Evolutionary conservation across 2,888 invertebrate genomes (phyloP).

Genomic region (Digitonthophagus gazella): DNA sequence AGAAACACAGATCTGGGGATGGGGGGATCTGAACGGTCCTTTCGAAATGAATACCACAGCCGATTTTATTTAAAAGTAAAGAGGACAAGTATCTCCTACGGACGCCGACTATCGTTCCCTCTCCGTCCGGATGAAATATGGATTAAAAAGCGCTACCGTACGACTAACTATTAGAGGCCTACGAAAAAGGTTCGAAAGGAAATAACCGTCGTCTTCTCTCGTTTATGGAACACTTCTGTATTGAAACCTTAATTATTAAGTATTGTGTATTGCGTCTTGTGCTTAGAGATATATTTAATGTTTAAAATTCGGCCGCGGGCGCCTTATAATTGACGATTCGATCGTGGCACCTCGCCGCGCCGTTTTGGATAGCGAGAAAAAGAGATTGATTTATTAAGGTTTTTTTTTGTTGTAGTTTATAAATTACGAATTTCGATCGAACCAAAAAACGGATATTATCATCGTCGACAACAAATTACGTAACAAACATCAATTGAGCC

Average conservation of each 20-base stretch:
- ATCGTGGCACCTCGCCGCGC: not conserved
- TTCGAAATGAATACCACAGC: conserved; percentile 27
- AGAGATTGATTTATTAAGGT: not conserved
- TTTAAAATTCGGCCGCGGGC: not conserved
- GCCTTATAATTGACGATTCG: not conserved
- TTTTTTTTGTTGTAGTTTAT: not conserved
- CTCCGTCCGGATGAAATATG: conserved; percentile 25
- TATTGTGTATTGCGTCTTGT: conserved; percentile 20
- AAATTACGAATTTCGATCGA: conserved; percentile 4
- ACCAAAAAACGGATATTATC: conserved; percentile 1
- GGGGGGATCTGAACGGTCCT: not conserved
- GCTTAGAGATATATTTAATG: conserved; percentile 12
- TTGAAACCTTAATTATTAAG: conserved; percentile 1
- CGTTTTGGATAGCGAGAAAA: not conserved
- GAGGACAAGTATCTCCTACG: conserved; percentile 23
- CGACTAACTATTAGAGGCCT: conserved; percentile 23
- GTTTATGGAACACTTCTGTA: conserved; percentile 10
- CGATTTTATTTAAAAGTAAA: conserved; percentile 28
- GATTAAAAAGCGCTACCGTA: conserved; percentile 32
- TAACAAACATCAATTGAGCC: conserved; percentile 23
- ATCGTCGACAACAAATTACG: conserved; percentile 7
- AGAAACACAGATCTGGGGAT: not conserved
- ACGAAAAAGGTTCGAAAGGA: conserved; percentile 11
- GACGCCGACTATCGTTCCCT: conserved; percentile 30
- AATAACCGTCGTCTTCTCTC: conserved; percentile 4